phyloP scores from a whole-genome alignment of 2,888 invertebrate genomes.

The Ernsta delagoae region DNA sequence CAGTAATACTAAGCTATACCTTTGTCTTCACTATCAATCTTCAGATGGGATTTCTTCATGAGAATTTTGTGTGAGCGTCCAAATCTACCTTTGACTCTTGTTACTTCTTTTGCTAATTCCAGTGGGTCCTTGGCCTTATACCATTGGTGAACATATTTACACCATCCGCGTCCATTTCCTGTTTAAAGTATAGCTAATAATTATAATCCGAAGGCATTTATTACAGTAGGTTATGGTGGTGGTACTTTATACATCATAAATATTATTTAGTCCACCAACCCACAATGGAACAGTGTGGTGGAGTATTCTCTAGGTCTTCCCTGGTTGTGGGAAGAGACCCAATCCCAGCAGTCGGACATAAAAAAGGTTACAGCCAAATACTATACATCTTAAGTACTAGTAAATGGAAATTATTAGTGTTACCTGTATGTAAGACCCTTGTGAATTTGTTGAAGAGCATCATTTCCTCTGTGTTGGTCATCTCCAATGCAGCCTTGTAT shows the following conservation, averaged over 20 bases:
- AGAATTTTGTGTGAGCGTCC: constrained; percentile 90
- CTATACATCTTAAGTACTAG: too few species aligned
- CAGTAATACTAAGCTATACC: constrained; percentile 48
- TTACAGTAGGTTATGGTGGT: too few species aligned
- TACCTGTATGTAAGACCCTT: constrained; percentile 78
- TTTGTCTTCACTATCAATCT: constrained; percentile 76
- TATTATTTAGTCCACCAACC: too few species aligned
- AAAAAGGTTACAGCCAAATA: too few species aligned
- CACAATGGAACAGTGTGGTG: too few species aligned
- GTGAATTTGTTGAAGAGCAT: constrained; percentile 86
- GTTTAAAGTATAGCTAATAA: too few species aligned
- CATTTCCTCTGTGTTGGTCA: constrained; percentile 87
- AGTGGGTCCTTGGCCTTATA: constrained; percentile 86
- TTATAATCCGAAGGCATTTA: too few species aligned
- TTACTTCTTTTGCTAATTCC: constrained; percentile 86
- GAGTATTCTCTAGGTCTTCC: too few species aligned
- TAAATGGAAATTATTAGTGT: too few species aligned
- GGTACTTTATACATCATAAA: too few species aligned
- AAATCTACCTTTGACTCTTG: constrained; percentile 85
- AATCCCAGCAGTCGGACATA: too few species aligned
- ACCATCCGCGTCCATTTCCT: constrained; percentile 40
- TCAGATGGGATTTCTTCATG: constrained; percentile 86
- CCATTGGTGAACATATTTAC: constrained; percentile 87
- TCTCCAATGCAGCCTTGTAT: constrained; percentile 78
- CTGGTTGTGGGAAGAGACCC: too few species aligned